Percentiles rank a stretch among this genome's conserved stretches.
Evolutionary conservation across 1,140 invertebrate genomes (phyloP).

Genomic region (Glossosoma conforme): DNA sequence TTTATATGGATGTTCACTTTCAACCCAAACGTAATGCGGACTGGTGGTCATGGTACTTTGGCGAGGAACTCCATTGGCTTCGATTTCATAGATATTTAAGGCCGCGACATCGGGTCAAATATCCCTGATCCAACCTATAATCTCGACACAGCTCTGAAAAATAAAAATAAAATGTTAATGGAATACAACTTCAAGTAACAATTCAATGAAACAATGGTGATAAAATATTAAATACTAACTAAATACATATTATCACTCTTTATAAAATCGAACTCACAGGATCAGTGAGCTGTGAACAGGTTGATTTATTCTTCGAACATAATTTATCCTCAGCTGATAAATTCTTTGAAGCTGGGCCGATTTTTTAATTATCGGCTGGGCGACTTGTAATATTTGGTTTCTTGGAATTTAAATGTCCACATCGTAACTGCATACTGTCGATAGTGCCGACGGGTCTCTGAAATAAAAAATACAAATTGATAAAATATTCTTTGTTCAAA

Average conservation of each 20-base stretch:
- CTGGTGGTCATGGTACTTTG: slow-evolving; percentile 55
- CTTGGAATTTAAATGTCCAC: slow-evolving; percentile 17
- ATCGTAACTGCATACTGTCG: slow-evolving; percentile 5
- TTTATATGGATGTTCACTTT: slow-evolving; percentile 97
- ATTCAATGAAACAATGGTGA: neutral
- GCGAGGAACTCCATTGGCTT: slow-evolving; percentile 17
- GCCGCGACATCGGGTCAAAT: slow-evolving; percentile 85
- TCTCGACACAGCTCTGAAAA: slow-evolving; percentile 79
- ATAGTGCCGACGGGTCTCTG: slow-evolving; percentile 7
- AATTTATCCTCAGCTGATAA: too few relatives aligned
- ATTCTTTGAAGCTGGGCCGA: slow-evolving; percentile 36
- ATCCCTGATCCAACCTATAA: slow-evolving; percentile 85
- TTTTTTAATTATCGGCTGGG: slow-evolving; percentile 34
- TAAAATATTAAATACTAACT: neutral
- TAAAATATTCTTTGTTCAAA: too few relatives aligned
- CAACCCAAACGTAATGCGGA: slow-evolving; percentile 85
- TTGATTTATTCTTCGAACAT: too few relatives aligned
- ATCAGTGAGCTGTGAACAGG: slow-evolving; percentile 41
- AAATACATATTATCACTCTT: too few relatives aligned
- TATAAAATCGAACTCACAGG: slow-evolving; percentile 36
- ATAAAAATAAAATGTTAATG: slow-evolving; percentile 4
- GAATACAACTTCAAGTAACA: neutral
- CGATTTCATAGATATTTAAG: slow-evolving; percentile 63
- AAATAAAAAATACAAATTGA: too few relatives aligned
- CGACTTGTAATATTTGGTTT: slow-evolving; percentile 33